phyloP scores from a whole-genome alignment of 35 echinoderm and acorn worm genomes.

The Apostichopus japonicus region DNA sequence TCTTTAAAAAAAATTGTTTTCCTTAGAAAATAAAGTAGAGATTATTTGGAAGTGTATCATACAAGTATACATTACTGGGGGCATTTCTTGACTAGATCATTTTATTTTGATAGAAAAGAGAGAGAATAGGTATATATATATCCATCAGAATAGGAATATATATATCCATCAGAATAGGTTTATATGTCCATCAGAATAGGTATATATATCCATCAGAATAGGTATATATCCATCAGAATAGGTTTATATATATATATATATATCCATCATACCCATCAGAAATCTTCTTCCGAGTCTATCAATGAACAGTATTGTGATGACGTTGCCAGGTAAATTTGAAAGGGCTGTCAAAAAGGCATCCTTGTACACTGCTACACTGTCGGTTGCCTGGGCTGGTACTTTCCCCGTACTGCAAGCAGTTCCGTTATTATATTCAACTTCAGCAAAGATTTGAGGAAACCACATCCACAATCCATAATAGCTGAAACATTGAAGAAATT shows the following conservation, averaged over 20 bases:
- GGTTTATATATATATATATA: no score
- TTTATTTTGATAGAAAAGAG: no score
- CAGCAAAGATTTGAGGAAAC: constrained; percentile 88
- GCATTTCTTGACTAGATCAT: no score
- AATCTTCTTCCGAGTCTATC: constrained; percentile 77
- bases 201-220: no score
- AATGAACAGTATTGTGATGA: constrained; percentile 81
- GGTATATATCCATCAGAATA: no score
- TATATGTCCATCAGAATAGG: no score
- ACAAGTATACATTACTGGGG: no score
- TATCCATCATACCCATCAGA: constrained; percentile 62
- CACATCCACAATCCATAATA: constrained; percentile 98
- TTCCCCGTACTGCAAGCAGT: constrained; percentile 55
- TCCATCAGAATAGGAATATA: no score
- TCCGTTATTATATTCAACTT: constrained; percentile 73
- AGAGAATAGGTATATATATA: neutral
- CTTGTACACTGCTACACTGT: constrained; percentile 53
- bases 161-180: no score
- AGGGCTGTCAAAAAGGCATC: constrained; percentile 82
- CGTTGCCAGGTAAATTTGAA: constrained; percentile 89
- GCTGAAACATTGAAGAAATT: constrained; percentile 42
- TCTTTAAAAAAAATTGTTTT: no score
- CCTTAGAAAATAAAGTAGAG: no score
- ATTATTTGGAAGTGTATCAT: no score
- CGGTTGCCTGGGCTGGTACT: neutral